phyloP scores from a whole-genome alignment of 2,888 invertebrate genomes.

The Ichneumon xanthorius region DNA sequence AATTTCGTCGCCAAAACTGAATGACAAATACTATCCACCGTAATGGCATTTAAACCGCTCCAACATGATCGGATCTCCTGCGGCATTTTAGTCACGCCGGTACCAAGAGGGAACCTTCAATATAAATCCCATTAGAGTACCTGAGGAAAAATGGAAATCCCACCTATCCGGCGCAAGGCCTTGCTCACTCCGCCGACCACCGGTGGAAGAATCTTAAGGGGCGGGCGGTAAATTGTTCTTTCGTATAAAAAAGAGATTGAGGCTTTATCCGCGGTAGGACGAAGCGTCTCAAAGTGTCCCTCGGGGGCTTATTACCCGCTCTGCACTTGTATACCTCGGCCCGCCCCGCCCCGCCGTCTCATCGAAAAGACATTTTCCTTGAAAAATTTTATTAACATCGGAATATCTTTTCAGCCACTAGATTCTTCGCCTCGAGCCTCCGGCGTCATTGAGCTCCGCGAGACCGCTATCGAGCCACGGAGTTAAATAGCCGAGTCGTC shows the following conservation, averaged over 20 bases:
- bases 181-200: constrained; percentile 22
- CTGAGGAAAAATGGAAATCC: constrained; percentile 68
- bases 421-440: not conserved
- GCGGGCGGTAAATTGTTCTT: constrained; percentile 71
- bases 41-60: not conserved
- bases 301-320: constrained; percentile 31
- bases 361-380: constrained; percentile 35
- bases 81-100: not conserved
- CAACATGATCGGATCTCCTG: not conserved
- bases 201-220: constrained; percentile 63
- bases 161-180: constrained; percentile 68
- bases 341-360: not conserved
- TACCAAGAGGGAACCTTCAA: constrained; percentile 22
- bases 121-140: constrained; percentile 72
- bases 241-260: constrained; percentile 68
- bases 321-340: constrained; percentile 16
- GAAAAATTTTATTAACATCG: constrained; percentile 1
- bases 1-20: not conserved
- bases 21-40: not conserved
- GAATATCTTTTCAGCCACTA: not conserved
- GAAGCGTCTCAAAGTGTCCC: constrained; percentile 50
- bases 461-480: not conserved
- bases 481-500: not conserved
- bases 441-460: not conserved
- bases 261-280: constrained; percentile 61